phyloP scores from a whole-genome alignment of 2,113 vertebrate genomes.

The Helogale parvula region DNA sequence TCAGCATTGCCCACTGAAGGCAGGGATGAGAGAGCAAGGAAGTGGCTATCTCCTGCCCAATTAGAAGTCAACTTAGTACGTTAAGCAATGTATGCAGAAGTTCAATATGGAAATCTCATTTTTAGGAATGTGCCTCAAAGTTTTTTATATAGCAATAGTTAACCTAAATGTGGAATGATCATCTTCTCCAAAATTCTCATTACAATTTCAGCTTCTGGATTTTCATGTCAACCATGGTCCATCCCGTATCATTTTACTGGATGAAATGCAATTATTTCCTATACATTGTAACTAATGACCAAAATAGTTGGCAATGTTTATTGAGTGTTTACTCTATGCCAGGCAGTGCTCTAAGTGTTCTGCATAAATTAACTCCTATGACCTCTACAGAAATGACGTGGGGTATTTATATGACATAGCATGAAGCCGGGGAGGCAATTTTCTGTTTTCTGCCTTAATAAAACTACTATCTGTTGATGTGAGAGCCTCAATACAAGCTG shows the following conservation, averaged over 20 bases:
- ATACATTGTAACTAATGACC: background rate
- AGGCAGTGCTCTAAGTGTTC: background rate
- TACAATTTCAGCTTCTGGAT: background rate
- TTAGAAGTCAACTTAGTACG: background rate
- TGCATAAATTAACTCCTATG: background rate
- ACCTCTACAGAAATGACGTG: background rate
- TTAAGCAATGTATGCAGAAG: background rate
- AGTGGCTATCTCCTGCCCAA: background rate
- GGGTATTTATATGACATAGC: background rate
- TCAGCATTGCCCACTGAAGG: background rate
- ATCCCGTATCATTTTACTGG: background rate
- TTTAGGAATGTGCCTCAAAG: background rate
- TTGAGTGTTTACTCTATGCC: background rate
- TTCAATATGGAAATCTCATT: background rate
- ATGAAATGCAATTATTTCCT: background rate
- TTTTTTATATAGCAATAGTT: background rate
- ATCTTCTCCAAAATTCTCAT: background rate
- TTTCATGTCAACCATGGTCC: background rate
- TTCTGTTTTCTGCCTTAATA: background rate
- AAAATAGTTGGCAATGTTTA: background rate
- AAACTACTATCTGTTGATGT: background rate
- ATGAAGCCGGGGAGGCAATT: background rate
- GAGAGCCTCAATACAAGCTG: background rate
- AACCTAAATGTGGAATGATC: background rate
- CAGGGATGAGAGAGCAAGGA: background rate